phyloP scores from a whole-genome alignment of 2,113 vertebrate genomes.

The Hydrolagus affinis region DNA sequence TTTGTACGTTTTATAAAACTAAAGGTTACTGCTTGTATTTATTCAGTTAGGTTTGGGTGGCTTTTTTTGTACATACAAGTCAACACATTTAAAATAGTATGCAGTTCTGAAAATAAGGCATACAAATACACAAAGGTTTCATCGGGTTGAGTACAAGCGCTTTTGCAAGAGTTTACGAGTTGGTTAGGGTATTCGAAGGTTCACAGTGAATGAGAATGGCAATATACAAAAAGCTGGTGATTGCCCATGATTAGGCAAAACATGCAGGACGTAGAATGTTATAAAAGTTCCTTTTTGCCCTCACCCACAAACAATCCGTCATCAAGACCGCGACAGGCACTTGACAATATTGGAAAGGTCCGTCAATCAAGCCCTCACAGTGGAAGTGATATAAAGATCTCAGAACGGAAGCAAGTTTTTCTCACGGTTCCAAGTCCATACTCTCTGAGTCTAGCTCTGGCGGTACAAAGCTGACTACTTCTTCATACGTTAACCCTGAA shows the following conservation, averaged over 20 bases:
- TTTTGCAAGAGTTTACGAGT: constrained; percentile 12
- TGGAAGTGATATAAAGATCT: constrained; percentile 44
- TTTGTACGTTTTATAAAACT: constrained; percentile 29
- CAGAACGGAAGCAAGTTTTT: constrained; percentile 39
- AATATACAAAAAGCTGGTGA: constrained; percentile 29
- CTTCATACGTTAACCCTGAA: constrained; percentile 85
- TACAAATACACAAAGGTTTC: constrained; percentile 30
- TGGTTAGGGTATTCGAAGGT: neutral
- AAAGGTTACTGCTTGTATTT: constrained; percentile 27
- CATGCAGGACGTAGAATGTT: constrained; percentile 31
- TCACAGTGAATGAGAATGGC: constrained; percentile 24
- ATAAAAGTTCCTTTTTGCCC: constrained; percentile 36
- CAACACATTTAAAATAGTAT: constrained; percentile 32
- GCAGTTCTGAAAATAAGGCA: constrained; percentile 27
- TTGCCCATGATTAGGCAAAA: constrained; percentile 22
- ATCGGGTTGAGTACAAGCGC: constrained; percentile 23
- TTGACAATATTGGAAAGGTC: constrained; percentile 69
- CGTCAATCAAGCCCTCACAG: constrained; percentile 61
- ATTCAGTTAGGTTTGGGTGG: constrained; percentile 7
- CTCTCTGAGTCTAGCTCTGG: constrained; percentile 81
- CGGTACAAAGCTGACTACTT: constrained; percentile 83
- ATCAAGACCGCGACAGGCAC: constrained; percentile 76
- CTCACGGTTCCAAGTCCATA: constrained; percentile 74
- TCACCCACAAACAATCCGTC: constrained; percentile 59
- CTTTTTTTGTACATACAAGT: constrained; percentile 23